Evolutionary conservation across 2,888 invertebrate species (phyloP).

Genomic region (Drosophila tripunctata): DNA sequence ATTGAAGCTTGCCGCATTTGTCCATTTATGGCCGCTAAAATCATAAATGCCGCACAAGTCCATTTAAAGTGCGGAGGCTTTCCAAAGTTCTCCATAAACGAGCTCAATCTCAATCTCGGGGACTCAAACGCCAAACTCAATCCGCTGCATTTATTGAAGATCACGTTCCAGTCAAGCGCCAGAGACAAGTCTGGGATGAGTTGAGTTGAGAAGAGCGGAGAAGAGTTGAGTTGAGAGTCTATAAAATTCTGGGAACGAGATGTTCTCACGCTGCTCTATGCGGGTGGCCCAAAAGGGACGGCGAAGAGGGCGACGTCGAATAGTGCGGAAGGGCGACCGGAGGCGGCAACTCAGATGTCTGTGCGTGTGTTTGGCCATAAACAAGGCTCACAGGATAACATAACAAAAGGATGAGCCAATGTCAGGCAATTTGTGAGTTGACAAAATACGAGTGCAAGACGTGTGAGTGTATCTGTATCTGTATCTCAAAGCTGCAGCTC

Average conservation of each 20-base stretch:
- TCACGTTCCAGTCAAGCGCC: slow-evolving; percentile 42
- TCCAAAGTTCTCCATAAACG: slow-evolving; percentile 53
- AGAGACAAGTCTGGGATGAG: background rate
- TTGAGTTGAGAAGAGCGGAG: background rate
- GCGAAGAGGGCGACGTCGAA: background rate
- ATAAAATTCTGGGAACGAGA: slow-evolving; percentile 56
- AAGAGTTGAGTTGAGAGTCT: slow-evolving; percentile 18
- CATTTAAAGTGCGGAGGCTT: slow-evolving; percentile 34
- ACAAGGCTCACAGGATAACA: slow-evolving; percentile 66
- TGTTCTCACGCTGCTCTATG: slow-evolving; percentile 67
- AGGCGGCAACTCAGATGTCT: slow-evolving; percentile 41
- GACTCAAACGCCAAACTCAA: slow-evolving; percentile 19
- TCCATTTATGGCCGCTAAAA: slow-evolving; percentile 43
- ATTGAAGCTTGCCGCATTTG: slow-evolving; percentile 46
- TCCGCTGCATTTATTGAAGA: slow-evolving; percentile 32
- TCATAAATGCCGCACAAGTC: slow-evolving; percentile 50
- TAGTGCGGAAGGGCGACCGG: background rate
- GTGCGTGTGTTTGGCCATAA: slow-evolving; percentile 58
- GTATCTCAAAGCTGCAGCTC: slow-evolving; percentile 5
- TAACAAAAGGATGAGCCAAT: slow-evolving; percentile 58
- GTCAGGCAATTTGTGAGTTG: slow-evolving; percentile 74
- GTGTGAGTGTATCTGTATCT: slow-evolving; percentile 14
- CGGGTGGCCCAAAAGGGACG: slow-evolving; percentile 51
- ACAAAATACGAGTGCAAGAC: slow-evolving; percentile 59
- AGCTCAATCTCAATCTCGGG: slow-evolving; percentile 54